Percentiles rank a stretch among this genome's conserved stretches.
Evolutionary conservation across 2,113 vertebrate genomes (phyloP).

Genomic region (Strix uralensis): DNA sequence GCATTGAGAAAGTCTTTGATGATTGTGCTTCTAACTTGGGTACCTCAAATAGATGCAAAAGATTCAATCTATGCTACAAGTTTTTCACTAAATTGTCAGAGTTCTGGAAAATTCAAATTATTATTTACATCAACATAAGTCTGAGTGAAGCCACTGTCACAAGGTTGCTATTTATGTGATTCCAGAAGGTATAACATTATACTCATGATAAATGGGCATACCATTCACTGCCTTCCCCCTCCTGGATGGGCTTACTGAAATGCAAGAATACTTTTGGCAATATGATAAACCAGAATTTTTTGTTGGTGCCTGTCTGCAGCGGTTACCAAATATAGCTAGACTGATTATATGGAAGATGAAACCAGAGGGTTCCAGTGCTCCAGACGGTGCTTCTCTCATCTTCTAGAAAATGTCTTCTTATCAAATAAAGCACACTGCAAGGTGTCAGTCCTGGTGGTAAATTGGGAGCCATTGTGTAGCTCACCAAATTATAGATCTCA

Average conservation of each 20-base stretch:
- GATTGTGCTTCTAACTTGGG: not conserved
- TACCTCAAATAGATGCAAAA: not conserved
- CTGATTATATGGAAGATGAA: not conserved
- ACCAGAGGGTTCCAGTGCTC: not conserved
- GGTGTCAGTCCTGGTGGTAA: not conserved
- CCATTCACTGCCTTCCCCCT: not conserved
- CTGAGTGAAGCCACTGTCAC: not conserved
- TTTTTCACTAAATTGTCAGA: not conserved
- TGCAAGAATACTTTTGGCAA: too few species aligned
- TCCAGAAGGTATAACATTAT: not conserved
- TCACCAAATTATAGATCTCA: too few species aligned
- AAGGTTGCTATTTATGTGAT: not conserved
- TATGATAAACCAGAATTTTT: not conserved
- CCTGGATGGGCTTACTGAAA: not conserved
- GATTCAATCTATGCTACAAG: not conserved
- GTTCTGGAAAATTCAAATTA: not conserved
- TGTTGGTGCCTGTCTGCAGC: not conserved
- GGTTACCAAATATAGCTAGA: not conserved
- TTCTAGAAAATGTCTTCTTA: not conserved
- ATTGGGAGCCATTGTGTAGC: not conserved
- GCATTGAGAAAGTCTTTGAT: not conserved
- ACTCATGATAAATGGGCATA: not conserved
- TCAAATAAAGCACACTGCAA: not conserved
- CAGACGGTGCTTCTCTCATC: not conserved
- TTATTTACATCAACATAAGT: not conserved